Percentiles rank a stretch among this genome's conserved stretches.
Evolutionary conservation across 2,888 invertebrate genomes (phyloP).

Genomic region (Eurytoma adleriae): DNA sequence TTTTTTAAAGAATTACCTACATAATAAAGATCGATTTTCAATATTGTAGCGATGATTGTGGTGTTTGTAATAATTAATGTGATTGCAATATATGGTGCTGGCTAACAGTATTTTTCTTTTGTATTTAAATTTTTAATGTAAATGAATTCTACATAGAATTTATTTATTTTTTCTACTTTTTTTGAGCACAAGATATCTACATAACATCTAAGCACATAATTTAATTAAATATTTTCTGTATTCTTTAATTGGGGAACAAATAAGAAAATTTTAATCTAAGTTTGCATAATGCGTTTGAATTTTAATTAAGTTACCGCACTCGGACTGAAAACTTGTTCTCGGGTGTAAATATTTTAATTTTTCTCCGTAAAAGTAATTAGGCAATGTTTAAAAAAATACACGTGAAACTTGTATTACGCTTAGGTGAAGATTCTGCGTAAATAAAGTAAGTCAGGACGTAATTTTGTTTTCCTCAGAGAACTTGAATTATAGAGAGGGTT

Average conservation of each 20-base stretch:
- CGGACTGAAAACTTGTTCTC: not conserved
- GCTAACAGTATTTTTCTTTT: too few relatives aligned
- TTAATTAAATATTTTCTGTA: too few relatives aligned
- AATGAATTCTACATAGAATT: too few relatives aligned
- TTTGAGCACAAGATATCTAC: too few relatives aligned
- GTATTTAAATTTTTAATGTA: too few relatives aligned
- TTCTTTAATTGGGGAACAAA: not conserved
- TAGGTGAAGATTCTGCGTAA: slow-evolving; percentile 26
- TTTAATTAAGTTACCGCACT: not conserved
- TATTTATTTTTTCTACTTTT: too few relatives aligned
- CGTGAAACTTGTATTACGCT: slow-evolving; percentile 31
- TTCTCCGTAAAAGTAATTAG: not conserved
- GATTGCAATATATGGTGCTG: too few relatives aligned
- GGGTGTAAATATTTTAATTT: slow-evolving; percentile 30
- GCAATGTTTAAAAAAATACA: slow-evolving; percentile 39
- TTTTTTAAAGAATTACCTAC: too few relatives aligned
- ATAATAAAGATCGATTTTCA: too few relatives aligned
- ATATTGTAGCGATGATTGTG: too few relatives aligned
- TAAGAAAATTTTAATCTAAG: not conserved
- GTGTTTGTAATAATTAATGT: too few relatives aligned
- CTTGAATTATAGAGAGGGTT: slow-evolving; percentile 50
- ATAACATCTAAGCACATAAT: not conserved
- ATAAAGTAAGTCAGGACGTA: slow-evolving; percentile 43
- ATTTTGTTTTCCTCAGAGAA: slow-evolving; percentile 42
- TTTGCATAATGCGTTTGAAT: not conserved